Conservation (phyloP, 2,113 vertebrate genomes). For the Neolamprologus tretocephalus region DNA sequence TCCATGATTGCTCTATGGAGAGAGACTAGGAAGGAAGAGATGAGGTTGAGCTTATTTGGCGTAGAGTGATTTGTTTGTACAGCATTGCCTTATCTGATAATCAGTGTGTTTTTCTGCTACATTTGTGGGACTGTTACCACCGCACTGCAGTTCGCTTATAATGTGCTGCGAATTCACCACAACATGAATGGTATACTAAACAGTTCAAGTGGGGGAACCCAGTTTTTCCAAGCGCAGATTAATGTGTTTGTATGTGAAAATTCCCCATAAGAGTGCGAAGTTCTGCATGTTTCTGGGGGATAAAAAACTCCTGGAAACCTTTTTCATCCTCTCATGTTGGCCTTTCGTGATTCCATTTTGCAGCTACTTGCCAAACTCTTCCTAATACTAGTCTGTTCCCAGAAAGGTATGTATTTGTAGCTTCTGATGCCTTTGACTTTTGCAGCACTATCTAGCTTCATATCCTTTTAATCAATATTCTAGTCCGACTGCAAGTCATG, state of each 20-base stretch:
- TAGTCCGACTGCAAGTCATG: background rate
- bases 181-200: background rate
- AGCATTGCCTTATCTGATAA: background rate
- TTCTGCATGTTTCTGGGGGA: background rate
- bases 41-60: background rate
- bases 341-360: conserved; percentile 1
- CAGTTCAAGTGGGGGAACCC: background rate
- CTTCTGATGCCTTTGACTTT: background rate
- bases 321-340: background rate
- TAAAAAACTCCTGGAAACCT: background rate
- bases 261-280: background rate
- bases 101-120: background rate
- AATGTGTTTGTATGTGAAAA: background rate
- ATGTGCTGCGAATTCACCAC: conserved; percentile 3
- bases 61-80: background rate
- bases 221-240: background rate
- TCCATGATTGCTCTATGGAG: conserved; percentile 2
- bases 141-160: background rate
- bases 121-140: conserved; percentile 1
- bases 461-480: background rate
- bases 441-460: background rate
- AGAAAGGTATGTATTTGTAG: background rate
- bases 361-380: conserved; percentile 18
- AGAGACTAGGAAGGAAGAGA: conserved; percentile 17
- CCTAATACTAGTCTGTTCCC: conserved; percentile 4